Evolutionary conservation across 2,113 vertebrate genomes (phyloP).

Genomic region (Sigmodon hispidus): DNA sequence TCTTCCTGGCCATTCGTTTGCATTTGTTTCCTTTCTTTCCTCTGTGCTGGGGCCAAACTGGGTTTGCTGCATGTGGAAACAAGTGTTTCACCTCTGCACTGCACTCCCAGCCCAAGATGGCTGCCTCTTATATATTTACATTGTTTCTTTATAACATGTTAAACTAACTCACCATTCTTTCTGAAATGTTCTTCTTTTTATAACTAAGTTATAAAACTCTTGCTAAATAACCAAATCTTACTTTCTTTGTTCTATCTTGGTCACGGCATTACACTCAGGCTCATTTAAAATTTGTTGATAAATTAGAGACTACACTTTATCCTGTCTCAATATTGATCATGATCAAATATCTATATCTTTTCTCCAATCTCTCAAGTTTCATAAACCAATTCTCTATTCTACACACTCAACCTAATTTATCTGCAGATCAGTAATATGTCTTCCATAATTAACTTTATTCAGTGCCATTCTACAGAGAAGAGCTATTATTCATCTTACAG

Average conservation of each 20-base stretch:
- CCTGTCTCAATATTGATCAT: neutral
- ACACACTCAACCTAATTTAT: neutral
- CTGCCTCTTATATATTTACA: slow-evolving; percentile 19
- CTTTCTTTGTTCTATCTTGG: neutral
- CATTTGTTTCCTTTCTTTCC: neutral
- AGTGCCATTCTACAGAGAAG: neutral
- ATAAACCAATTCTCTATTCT: neutral
- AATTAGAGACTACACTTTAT: neutral
- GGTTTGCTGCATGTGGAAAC: neutral
- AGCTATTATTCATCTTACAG: neutral
- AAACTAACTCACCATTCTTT: neutral
- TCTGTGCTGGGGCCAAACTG: neutral
- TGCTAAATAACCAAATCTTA: slow-evolving; percentile 12
- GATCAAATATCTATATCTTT: neutral
- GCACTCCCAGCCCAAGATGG: neutral
- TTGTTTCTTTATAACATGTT: neutral
- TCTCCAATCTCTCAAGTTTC: neutral
- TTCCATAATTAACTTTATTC: neutral
- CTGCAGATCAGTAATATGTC: neutral
- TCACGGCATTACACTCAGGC: neutral
- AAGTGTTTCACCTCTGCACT: no score
- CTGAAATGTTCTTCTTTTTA: neutral
- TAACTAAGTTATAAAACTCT: neutral
- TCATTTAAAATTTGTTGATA: slow-evolving; percentile 21
- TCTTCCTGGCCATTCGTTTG: neutral